Evolutionary conservation across 2,113 vertebrate genomes (phyloP).

Genomic region (Prinia subflava): DNA sequence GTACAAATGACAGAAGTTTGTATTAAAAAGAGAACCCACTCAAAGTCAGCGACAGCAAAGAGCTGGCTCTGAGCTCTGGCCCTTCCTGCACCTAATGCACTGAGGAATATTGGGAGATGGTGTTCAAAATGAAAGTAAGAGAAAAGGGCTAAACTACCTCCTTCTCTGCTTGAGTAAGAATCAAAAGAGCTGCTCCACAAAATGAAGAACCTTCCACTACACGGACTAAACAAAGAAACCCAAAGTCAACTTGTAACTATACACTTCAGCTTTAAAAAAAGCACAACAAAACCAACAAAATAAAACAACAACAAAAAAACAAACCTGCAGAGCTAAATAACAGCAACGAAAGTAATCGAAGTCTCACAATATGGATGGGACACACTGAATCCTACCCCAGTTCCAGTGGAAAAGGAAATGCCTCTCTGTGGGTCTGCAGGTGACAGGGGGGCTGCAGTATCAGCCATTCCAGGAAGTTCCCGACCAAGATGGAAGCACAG

Average conservation of each 20-base stretch:
- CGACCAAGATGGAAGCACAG: constrained; percentile 36
- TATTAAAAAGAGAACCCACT: constrained; percentile 60
- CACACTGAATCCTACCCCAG: not conserved
- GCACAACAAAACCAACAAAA: not conserved
- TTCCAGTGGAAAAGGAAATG: constrained; percentile 29
- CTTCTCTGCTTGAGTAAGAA: not conserved
- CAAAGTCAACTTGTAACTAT: not conserved
- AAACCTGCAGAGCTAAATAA: constrained; percentile 33
- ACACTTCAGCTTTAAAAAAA: not conserved
- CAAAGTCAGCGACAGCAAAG: not conserved
- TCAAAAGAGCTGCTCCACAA: constrained; percentile 4
- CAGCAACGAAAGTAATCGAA: constrained; percentile 32
- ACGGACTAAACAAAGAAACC: not conserved
- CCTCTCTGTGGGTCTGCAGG: not conserved
- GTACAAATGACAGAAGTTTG: constrained; percentile 67
- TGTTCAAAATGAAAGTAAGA: not conserved
- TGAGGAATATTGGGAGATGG: not conserved
- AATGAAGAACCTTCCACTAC: constrained; percentile 9
- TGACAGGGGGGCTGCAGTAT: not conserved
- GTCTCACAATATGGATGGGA: constrained; percentile 55
- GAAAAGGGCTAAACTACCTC: not conserved
- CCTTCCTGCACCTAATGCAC: not conserved
- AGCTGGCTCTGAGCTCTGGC: constrained; percentile 19
- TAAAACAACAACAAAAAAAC: not conserved
- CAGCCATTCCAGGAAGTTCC: not conserved